A percentile compares a stretch with the other conserved stretches of the same genome.
Evolutionary conservation across 1,140 invertebrate genomes (phyloP).

Genomic region (Ephestia elutella): DNA sequence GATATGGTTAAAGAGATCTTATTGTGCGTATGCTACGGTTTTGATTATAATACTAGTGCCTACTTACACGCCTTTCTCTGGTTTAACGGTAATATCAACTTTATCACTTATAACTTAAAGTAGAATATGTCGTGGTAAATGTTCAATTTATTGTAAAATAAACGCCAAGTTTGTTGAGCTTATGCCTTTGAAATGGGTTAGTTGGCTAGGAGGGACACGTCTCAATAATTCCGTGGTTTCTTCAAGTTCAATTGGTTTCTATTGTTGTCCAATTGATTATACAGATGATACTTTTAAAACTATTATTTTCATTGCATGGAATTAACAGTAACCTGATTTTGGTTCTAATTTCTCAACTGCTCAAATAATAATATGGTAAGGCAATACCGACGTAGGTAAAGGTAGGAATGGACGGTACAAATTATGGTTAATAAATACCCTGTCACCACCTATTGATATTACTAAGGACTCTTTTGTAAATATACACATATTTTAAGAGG

Average conservation of each 20-base stretch:
- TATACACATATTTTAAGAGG: too few species aligned
- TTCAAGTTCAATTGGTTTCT: conserved; percentile 1
- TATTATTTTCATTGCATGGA: background rate
- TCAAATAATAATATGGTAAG: too few species aligned
- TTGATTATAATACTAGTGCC: conserved; percentile 26
- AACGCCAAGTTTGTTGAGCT: background rate
- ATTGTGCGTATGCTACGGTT: conserved; percentile 36
- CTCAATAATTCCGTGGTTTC: conserved; percentile 1
- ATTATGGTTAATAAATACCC: too few species aligned
- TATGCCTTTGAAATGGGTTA: background rate
- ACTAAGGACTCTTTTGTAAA: too few species aligned
- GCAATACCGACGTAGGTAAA: too few species aligned
- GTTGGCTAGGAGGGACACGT: conserved; percentile 1
- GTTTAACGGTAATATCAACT: background rate
- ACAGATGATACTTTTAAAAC: conserved; percentile 6
- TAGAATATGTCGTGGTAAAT: background rate
- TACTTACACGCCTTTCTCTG: background rate
- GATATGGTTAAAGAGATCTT: conserved; percentile 37
- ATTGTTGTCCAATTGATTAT: background rate
- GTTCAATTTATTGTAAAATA: background rate
- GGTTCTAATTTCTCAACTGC: background rate
- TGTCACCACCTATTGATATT: too few species aligned
- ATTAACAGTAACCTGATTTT: background rate
- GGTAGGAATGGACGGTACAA: too few species aligned
- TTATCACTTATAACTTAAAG: background rate